Evolutionary conservation across 2,888 invertebrate genomes (phyloP).

Genomic region (Schizotus pectinicornis): DNA sequence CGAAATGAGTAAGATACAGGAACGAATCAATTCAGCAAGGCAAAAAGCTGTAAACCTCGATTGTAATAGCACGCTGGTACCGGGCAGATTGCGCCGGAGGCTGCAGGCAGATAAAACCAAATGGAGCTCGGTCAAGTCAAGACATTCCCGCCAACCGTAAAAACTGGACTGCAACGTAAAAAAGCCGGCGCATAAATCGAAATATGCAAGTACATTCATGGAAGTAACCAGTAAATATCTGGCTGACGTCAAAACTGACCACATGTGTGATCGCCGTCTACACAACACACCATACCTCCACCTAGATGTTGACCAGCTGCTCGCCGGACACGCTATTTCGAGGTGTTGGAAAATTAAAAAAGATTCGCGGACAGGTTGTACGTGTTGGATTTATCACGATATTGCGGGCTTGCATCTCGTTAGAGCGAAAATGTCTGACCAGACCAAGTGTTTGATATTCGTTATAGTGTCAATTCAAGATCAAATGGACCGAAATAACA

Average conservation of each 20-base stretch:
- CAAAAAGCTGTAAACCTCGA: too few species aligned
- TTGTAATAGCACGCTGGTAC: too few species aligned
- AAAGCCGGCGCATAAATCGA: not conserved
- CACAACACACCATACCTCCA: too few species aligned
- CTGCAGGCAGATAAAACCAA: too few species aligned
- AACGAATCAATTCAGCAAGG: too few species aligned
- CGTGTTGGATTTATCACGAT: conserved; percentile 36
- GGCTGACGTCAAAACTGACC: conserved; percentile 43
- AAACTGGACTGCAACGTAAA: conserved; percentile 10
- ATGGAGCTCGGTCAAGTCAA: too few species aligned
- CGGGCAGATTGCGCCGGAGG: too few species aligned
- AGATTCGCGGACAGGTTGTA: conserved; percentile 37
- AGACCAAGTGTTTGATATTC: conserved; percentile 41
- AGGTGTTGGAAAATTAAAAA: conserved; percentile 32
- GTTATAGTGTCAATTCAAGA: conserved; percentile 45
- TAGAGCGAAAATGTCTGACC: conserved; percentile 36
- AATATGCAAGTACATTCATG: not conserved
- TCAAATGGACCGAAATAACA: conserved; percentile 45
- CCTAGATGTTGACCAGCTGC: conserved; percentile 43
- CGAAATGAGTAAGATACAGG: too few species aligned
- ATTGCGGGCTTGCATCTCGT: conserved; percentile 39
- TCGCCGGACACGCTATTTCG: conserved; percentile 24
- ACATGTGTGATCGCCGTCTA: conserved; percentile 44
- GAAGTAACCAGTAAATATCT: conserved; percentile 10
- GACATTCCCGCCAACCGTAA: not conserved